Evolutionary conservation across 2,888 invertebrate species (phyloP).

Genomic region (Eulithis testata): DNA sequence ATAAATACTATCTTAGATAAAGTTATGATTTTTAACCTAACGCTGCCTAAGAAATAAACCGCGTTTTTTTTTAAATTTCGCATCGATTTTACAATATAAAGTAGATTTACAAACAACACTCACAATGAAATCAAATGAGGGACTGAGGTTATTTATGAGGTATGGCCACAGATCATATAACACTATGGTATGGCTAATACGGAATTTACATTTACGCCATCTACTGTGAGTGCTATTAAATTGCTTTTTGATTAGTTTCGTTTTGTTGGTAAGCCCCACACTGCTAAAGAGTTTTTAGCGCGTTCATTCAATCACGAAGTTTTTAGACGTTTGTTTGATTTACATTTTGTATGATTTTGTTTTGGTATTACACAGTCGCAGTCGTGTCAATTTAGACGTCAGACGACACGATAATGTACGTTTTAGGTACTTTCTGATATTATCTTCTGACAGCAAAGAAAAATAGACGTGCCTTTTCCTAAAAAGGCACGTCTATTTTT

Average conservation of each 20-base stretch:
- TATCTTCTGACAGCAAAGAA: background rate
- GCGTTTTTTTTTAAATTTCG: no score
- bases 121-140: background rate
- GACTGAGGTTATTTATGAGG: background rate
- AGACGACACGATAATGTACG: no score
- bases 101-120: no score
- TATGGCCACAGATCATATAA: no score
- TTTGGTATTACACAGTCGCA: no score
- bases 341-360: background rate
- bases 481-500: no score
- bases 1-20: no score
- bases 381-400: no score
- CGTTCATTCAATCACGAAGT: conserved; percentile 26
- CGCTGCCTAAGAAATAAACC: no score
- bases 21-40: no score
- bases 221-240: conserved; percentile 54
- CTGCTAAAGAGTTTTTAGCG: conserved; percentile 29
- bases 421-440: no score
- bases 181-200: conserved; percentile 2
- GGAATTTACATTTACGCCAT: conserved; percentile 16
- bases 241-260: conserved; percentile 60
- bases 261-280: conserved; percentile 20
- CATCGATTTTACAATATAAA: no score
- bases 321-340: conserved; percentile 19
- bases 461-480: background rate